Conservation (phyloP, 2,797 vertebrate species). For the Acanthurus leucopareius region DNA sequence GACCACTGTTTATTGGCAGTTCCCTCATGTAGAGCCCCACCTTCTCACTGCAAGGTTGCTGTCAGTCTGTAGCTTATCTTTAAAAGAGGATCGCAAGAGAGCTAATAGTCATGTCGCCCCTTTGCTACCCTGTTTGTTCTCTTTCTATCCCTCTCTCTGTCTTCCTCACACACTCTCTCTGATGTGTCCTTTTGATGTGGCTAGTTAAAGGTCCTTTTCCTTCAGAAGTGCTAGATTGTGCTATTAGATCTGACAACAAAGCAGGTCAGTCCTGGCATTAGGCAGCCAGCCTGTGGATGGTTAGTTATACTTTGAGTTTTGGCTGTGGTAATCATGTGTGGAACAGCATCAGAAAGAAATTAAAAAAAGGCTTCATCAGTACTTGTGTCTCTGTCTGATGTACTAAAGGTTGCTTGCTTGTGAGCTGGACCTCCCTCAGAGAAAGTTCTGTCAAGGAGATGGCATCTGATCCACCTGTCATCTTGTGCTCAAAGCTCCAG, state of each 20-base stretch:
- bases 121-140: constrained; percentile 35
- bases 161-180: constrained; percentile 4
- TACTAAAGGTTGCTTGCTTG: constrained; percentile 25
- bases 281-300: not conserved
- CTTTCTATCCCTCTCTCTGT: not conserved
- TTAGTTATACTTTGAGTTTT: constrained; percentile 39
- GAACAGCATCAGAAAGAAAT: constrained; percentile 5
- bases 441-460: constrained; percentile 26
- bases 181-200: constrained; percentile 55
- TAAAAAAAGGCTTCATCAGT: constrained; percentile 26
- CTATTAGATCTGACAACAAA: constrained; percentile 48
- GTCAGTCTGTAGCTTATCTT: constrained; percentile 30
- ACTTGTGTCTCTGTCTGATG: constrained; percentile 38
- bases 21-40: not conserved
- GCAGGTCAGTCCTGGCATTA: constrained; percentile 9
- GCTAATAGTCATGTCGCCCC: constrained; percentile 10
- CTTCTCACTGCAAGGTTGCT: constrained; percentile 25
- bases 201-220: constrained; percentile 46
- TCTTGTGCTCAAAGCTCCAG: constrained; percentile 24
- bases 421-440: constrained; percentile 38
- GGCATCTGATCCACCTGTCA: constrained; percentile 32
- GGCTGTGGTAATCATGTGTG: constrained; percentile 27
- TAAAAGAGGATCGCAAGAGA: constrained; percentile 11
- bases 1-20: constrained; percentile 19
- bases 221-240: constrained; percentile 37